Percentiles rank a stretch among this genome's conserved stretches.
Evolutionary conservation across 2,113 vertebrate species (phyloP).

Genomic region (Channa maculata): DNA sequence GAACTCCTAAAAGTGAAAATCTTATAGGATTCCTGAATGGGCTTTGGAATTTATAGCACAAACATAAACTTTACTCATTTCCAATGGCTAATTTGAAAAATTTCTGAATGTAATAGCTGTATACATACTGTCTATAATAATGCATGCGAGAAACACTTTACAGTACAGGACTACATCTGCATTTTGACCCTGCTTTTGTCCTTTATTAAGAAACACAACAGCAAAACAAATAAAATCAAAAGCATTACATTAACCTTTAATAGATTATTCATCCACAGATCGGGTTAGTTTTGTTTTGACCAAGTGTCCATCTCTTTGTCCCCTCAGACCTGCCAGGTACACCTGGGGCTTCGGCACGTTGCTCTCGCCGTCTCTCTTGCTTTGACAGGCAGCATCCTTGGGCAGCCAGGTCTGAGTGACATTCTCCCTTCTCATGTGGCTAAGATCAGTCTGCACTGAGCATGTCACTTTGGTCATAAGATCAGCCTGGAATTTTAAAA

Average conservation of each 20-base stretch:
- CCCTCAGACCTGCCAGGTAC: slow-evolving; percentile 89
- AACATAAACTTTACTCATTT: too few species aligned
- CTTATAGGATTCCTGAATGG: too few species aligned
- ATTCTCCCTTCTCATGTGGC: slow-evolving; percentile 91
- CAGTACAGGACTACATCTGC: too few species aligned
- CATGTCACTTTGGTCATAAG: slow-evolving; percentile 87
- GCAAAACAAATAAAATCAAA: background rate
- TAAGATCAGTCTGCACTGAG: slow-evolving; percentile 89
- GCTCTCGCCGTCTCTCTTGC: slow-evolving; percentile 79
- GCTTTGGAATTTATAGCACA: too few species aligned
- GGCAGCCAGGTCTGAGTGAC: slow-evolving; percentile 86
- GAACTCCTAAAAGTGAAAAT: too few species aligned
- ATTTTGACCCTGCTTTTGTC: too few species aligned
- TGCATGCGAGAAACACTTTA: too few species aligned
- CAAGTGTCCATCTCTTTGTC: slow-evolving; percentile 68
- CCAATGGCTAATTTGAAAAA: too few species aligned
- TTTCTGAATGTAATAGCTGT: too few species aligned
- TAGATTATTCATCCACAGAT: slow-evolving; percentile 82
- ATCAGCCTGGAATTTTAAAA: slow-evolving; percentile 84
- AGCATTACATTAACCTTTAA: background rate
- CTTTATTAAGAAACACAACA: too few species aligned
- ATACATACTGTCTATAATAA: too few species aligned
- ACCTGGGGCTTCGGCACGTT: slow-evolving; percentile 85
- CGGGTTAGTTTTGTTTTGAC: slow-evolving; percentile 88
- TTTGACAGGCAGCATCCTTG: slow-evolving; percentile 82